These are phyloP conservation scores for Manis pentadactyla DNA, from an alignment of 2,797 vertebrate species.

Conservation along the genomic window DNA sequence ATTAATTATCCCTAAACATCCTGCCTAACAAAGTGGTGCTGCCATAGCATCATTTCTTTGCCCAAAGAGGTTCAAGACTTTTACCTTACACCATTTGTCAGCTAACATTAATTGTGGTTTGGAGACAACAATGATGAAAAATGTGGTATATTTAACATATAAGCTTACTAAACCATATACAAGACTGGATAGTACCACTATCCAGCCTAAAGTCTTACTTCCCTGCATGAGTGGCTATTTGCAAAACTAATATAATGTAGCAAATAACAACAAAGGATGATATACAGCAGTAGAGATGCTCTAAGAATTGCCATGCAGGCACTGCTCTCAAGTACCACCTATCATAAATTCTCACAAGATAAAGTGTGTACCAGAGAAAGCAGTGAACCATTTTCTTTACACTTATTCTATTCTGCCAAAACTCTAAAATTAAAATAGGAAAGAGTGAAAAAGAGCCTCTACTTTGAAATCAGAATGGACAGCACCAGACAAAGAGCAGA, in stretches of 20 bases:
- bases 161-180: not conserved
- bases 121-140: not conserved
- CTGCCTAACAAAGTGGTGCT: not conserved
- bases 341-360: constrained; percentile 69
- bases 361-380: constrained; percentile 27
- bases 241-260: constrained; percentile 55
- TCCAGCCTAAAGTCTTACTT: not conserved
- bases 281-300: not conserved
- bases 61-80: not conserved
- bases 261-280: constrained; percentile 50
- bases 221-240: constrained; percentile 18
- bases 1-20: not conserved
- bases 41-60: not conserved
- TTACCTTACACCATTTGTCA: not conserved
- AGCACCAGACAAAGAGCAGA: not conserved
- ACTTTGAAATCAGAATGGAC: not conserved
- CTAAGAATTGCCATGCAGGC: not conserved
- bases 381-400: constrained; percentile 37
- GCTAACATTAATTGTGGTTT: not conserved
- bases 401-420: constrained; percentile 33
- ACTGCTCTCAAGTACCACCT: not conserved
- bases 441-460: not conserved
- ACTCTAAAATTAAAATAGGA: constrained; percentile 55
- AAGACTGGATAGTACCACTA: not conserved
- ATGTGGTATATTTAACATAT: not conserved